Evolutionary conservation across 2,797 vertebrate genomes (phyloP), one percentile per base, ranked within the genome.

Genomic region (Vultur gryphus): DNA sequence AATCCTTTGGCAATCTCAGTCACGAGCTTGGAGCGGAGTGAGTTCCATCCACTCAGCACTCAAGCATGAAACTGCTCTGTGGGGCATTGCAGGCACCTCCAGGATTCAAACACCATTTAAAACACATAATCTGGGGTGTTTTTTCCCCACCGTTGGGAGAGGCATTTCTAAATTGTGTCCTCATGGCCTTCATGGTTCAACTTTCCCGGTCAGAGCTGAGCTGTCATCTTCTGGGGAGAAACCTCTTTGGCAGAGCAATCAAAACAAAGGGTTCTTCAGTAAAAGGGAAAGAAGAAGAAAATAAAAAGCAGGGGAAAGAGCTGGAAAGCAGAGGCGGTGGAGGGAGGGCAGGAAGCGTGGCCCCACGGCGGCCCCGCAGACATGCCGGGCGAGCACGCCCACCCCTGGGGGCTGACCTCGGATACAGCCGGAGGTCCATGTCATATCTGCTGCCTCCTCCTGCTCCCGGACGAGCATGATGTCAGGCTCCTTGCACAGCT

Each of bases 321-420:
- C 20, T 46, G 54, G 49, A 72, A 64, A 52, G 61, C 46, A 46
- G 49, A 62, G 43, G 18, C 0, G 1, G 33, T 39, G 35, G 31
- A 58, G 35, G 52, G 26, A 24, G 26, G 15, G 29, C 0, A 1
- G 57, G 64, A 57, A 35, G 16, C 0, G 0, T 11, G 23, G 49
- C 15, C 70, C 29, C 2, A 0, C 0, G 3, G 7, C 1, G 3
- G 59, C 52, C 64, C 24, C 0, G 2, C 29, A 29, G 67, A 76
- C 1, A 1, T 35, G 33, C 57, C 4, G 33, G 55, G 7, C 0
- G 11, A 61, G 6, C 26, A 25, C 0, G 4, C 16, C 31, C 44
- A 51, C 20, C 24, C 41, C 6, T 0, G 2, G 29, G 23, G 67
- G 11, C 35, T 65, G 35, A 35, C 48, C 57, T 41, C 1, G 1